phyloP scores from a whole-genome alignment of 2,888 invertebrate species.

The Luperina testacea region DNA sequence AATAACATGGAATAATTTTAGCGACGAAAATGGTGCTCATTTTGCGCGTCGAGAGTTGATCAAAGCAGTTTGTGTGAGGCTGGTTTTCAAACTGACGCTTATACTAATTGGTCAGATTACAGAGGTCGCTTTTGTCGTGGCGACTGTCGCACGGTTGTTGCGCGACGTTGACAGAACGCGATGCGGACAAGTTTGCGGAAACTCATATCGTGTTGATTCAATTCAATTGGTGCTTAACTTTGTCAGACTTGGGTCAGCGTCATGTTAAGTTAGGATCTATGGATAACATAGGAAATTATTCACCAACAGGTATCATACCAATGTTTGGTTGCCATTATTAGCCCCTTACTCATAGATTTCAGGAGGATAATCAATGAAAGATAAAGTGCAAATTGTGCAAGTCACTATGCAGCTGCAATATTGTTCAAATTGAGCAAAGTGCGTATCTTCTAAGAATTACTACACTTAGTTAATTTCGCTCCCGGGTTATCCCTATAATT shows the following conservation, averaged over 20 bases:
- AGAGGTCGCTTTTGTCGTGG: constrained; percentile 71
- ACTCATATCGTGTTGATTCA: constrained; percentile 42
- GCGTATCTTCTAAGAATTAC: constrained; percentile 44
- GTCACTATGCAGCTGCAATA: constrained; percentile 28
- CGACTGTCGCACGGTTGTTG: constrained; percentile 68
- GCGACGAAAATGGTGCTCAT: constrained; percentile 81
- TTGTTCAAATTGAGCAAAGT: constrained; percentile 14
- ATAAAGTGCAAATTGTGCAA: constrained; percentile 17
- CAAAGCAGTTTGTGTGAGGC: constrained; percentile 79
- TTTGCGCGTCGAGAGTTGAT: constrained; percentile 80
- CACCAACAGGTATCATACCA: neutral
- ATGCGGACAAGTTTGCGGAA: constrained; percentile 46
- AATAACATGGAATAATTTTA: constrained; percentile 79
- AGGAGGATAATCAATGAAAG: constrained; percentile 4
- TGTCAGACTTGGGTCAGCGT: constrained; percentile 6
- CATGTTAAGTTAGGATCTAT: constrained; percentile 4
- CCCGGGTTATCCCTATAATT: constrained; percentile 70
- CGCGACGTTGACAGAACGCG: constrained; percentile 65
- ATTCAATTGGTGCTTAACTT: constrained; percentile 13
- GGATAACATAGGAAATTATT: neutral
- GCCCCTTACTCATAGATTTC: neutral
- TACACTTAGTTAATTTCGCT: constrained; percentile 18
- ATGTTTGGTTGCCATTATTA: constrained; percentile 5
- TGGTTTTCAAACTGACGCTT: constrained; percentile 81
- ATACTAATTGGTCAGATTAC: constrained; percentile 86